Conservation (phyloP, 1,140 invertebrate species). For the Sarcophaga peregrina region DNA sequence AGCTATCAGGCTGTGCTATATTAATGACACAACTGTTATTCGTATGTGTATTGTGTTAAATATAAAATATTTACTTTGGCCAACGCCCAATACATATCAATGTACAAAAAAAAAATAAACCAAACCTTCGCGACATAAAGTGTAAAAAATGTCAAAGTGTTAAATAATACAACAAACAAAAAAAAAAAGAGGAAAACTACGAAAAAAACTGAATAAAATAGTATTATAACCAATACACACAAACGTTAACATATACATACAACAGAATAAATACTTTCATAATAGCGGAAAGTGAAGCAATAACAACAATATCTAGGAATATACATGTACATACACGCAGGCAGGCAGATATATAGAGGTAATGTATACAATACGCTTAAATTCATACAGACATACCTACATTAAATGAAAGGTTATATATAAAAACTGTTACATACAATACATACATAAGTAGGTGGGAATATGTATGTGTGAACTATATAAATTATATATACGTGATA, state of each 20-base stretch:
- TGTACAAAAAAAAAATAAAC: constrained; percentile 22
- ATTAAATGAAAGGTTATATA: too few relatives aligned
- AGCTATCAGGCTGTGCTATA: too few relatives aligned
- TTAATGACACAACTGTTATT: not conserved
- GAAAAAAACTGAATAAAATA: not conserved
- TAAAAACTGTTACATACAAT: not conserved
- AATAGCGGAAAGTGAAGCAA: constrained; percentile 1
- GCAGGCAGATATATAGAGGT: not conserved
- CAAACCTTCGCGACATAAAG: not conserved
- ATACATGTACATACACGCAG: not conserved
- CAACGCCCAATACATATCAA: constrained; percentile 36
- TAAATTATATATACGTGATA: not conserved
- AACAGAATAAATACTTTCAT: not conserved
- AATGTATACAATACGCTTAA: not conserved
- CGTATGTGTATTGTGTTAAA: not conserved
- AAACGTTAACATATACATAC: not conserved
- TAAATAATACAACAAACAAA: constrained; percentile 33
- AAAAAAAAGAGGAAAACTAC: not conserved
- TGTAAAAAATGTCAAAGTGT: constrained; percentile 36
- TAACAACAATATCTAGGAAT: not conserved
- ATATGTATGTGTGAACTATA: not conserved
- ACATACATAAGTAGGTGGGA: not conserved
- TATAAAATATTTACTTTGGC: constrained; percentile 30
- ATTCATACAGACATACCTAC: too few relatives aligned
- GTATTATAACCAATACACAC: not conserved